phyloP scores from a whole-genome alignment of 1,140 invertebrate species.

The Scylla paramamosain region DNA sequence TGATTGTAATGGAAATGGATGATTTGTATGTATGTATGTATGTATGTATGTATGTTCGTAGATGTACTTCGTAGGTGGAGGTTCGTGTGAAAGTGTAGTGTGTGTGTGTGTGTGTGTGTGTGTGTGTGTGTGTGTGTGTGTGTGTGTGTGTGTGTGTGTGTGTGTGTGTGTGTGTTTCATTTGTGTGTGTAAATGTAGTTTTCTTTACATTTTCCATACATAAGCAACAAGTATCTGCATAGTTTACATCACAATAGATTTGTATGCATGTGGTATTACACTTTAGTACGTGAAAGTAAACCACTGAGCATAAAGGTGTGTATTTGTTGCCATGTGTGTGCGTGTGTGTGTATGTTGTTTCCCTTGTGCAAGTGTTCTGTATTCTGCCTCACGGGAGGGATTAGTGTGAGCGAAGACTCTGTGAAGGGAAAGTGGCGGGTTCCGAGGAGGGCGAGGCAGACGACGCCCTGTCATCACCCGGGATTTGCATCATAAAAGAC shows the following conservation, averaged over 20 bases:
- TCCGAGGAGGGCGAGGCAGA: neutral
- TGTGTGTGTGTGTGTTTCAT: no score
- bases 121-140: neutral
- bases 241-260: no score
- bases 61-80: no score
- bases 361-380: neutral
- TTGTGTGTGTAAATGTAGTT: no score
- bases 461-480: neutral
- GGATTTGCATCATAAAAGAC: slow-evolving; percentile 1
- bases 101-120: neutral
- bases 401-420: neutral
- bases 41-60: neutral
- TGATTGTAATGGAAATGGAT: neutral
- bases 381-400: neutral
- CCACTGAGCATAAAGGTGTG: no score
- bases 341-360: neutral
- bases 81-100: no score
- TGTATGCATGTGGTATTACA: no score
- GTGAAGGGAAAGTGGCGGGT: neutral
- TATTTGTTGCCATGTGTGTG: neutral
- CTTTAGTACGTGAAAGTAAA: no score
- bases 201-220: no score
- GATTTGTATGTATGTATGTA: slow-evolving; percentile 3
- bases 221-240: no score
- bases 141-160: neutral